Evolutionary conservation across 2,797 vertebrate species (phyloP).

Genomic region (Chaetophractus vellerosus): DNA sequence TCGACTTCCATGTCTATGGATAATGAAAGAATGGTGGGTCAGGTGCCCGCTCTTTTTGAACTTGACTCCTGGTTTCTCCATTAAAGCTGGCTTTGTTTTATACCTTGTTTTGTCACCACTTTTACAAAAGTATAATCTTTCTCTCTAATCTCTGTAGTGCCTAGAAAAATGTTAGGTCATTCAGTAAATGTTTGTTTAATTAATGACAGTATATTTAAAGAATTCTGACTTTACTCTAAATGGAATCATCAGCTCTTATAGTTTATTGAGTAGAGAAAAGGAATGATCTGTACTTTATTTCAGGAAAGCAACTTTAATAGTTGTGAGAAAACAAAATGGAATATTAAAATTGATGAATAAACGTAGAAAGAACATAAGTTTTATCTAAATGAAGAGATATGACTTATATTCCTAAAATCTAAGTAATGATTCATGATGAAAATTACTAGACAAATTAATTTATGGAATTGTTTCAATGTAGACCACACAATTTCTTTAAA

Average conservation of each 20-base stretch:
- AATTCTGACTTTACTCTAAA: neutral
- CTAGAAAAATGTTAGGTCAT: neutral
- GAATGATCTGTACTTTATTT: neutral
- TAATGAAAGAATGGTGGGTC: neutral
- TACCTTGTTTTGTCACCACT: neutral
- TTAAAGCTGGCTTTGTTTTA: neutral
- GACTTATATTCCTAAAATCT: neutral
- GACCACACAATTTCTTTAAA: neutral
- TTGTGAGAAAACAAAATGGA: neutral
- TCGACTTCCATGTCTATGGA: neutral
- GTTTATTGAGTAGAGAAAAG: neutral
- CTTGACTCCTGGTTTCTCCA: neutral
- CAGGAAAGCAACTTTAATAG: neutral
- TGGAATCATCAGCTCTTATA: neutral
- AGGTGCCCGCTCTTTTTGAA: neutral
- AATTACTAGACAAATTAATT: neutral
- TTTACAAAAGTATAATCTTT: neutral
- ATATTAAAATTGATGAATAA: neutral
- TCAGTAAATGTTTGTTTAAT: neutral
- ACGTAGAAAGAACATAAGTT: neutral
- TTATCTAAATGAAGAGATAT: neutral
- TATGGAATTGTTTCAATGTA: neutral
- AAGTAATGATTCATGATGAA: neutral
- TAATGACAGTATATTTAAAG: neutral
- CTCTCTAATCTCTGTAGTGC: neutral